Conservation (phyloP, 2,888 invertebrate species). For the Invenusta paracnida region DNA sequence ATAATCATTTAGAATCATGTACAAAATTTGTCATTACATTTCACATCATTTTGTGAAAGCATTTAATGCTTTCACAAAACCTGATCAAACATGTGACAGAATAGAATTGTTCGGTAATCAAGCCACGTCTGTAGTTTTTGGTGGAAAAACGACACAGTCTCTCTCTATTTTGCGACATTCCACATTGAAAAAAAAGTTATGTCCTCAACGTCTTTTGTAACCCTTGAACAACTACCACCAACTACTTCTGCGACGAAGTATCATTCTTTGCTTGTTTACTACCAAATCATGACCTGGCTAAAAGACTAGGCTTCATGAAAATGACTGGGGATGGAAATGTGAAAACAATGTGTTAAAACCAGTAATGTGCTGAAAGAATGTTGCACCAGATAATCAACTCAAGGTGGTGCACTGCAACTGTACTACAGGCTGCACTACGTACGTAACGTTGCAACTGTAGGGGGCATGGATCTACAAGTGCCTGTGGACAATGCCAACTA, state of each 20-base stretch:
- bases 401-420: slow-evolving; percentile 33
- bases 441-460: slow-evolving; percentile 38
- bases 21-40: no score
- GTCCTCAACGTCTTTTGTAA: slow-evolving; percentile 37
- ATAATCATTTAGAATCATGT: not conserved
- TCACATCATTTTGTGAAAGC: no score
- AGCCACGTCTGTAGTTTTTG: slow-evolving; percentile 36
- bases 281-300: slow-evolving; percentile 17
- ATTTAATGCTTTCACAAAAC: not conserved
- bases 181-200: slow-evolving; percentile 36
- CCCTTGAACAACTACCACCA: slow-evolving; percentile 30
- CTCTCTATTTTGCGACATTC: slow-evolving; percentile 16
- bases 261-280: slow-evolving; percentile 16
- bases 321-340: slow-evolving; percentile 38
- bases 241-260: slow-evolving; percentile 23
- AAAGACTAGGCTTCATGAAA: slow-evolving; percentile 5
- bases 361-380: slow-evolving; percentile 27
- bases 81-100: slow-evolving; percentile 30
- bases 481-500: slow-evolving; percentile 41
- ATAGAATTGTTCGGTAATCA: slow-evolving; percentile 28
- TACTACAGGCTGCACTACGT: slow-evolving; percentile 30
- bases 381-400: slow-evolving; percentile 36
- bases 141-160: slow-evolving; percentile 25
- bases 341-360: slow-evolving; percentile 29
- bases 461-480: slow-evolving; percentile 31